Base-by-base conservation (phyloP, 1,140 invertebrate genomes). In the Oedothorax gibbosus region DNA sequence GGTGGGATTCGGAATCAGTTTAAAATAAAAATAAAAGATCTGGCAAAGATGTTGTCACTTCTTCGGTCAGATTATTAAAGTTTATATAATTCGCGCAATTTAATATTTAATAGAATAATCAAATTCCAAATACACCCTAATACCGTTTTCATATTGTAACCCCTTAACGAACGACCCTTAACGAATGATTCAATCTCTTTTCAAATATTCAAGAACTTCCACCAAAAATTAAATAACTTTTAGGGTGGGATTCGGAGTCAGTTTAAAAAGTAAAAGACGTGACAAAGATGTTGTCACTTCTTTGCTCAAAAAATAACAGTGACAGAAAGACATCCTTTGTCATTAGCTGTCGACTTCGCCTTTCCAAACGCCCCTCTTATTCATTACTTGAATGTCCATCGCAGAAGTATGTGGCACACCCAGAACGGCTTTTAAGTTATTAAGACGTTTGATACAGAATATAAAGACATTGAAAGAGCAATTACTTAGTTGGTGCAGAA, bases 341-440 rank as follows among this genome's bases (percentile, higher is more conserved):
- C 57, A 82, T 82, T 82, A 82, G 64, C 80, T 82, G 57, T 73
- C 80, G 18, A 15, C 73, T 50, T 35, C 15, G 35, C 20, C 77
- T 66, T 64, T 68, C 54, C 3, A 9, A 49, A 56, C 68, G 69
- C 69, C 80, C 69, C 14, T 53, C 80, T 82, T 82, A 73, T 82
- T 82, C 80, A 73, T 82, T 73, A 82, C 65, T 35, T n/a, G 57
- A 82, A 54, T 71, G 66, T 35, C 21, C 20, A 20, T 15, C 35
- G 62, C 64, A 53, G 56, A 82, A 73, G 69, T 62, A 73, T 15
- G 80, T 50, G 80, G 73, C 80, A 82, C 80, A 82, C 80, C 80
- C 80, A 73, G 49, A 73, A 53, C 54, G 57, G 56, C 69, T 82
- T 82, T 82, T 73, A 82, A 82, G 56, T 82, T 82, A 82, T 82